These are phyloP conservation scores for Coronaproctus castanopsis DNA, from an alignment of 2,888 invertebrate species.

Conservation along the genomic window DNA sequence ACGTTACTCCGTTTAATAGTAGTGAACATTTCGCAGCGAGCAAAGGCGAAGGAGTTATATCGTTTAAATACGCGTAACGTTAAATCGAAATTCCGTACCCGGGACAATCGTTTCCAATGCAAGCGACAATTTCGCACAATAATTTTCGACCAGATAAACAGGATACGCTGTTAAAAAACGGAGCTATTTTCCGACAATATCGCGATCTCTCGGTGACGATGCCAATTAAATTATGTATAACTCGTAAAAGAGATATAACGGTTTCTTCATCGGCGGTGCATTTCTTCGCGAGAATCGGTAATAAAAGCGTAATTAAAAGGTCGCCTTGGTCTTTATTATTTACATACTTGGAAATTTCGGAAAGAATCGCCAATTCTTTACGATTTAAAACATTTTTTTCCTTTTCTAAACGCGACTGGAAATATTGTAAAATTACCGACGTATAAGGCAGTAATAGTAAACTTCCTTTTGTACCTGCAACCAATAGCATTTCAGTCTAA, in stretches of 20 bases:
- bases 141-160: slow-evolving; percentile 23
- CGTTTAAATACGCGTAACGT: not conserved
- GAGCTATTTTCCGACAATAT: slow-evolving; percentile 47
- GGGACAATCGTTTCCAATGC: too few species aligned
- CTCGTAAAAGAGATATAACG: slow-evolving; percentile 45
- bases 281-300: slow-evolving; percentile 50
- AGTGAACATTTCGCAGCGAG: not conserved
- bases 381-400: slow-evolving; percentile 38
- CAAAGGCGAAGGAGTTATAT: not conserved
- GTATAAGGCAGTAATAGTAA: slow-evolving; percentile 53
- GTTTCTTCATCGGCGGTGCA: slow-evolving; percentile 44
- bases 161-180: slow-evolving; percentile 46
- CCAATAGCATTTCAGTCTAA: too few species aligned
- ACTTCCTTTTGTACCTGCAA: too few species aligned
- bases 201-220: not conserved
- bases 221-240: slow-evolving; percentile 42
- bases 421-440: slow-evolving; percentile 41
- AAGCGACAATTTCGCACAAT: slow-evolving; percentile 10
- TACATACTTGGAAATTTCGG: slow-evolving; percentile 51
- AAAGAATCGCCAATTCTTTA: slow-evolving; percentile 50
- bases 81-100: not conserved
- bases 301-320: slow-evolving; percentile 41
- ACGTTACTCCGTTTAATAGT: too few species aligned
- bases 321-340: slow-evolving; percentile 38
- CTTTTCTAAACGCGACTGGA: slow-evolving; percentile 42